Conservation (phyloP, 2,113 vertebrate genomes). For the Siniperca knerii region DNA sequence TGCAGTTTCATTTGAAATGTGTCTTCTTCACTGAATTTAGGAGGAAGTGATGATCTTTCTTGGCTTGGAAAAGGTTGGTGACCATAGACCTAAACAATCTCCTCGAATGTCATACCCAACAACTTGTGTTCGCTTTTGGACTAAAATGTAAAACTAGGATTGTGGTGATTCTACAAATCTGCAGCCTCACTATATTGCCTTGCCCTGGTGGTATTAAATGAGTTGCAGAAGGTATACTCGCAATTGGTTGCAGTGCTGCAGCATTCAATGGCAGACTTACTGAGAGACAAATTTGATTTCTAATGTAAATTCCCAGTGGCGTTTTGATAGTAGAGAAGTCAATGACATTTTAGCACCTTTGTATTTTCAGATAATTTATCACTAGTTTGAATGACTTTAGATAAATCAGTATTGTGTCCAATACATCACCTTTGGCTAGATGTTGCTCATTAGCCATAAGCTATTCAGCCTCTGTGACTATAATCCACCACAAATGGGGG, state of each 20-base stretch:
- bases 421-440: not conserved
- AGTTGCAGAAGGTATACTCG: not conserved
- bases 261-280: not conserved
- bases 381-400: slow-evolving; percentile 2
- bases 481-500: slow-evolving; percentile 17
- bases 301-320: not conserved
- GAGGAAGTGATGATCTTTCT: not conserved
- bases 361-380: not conserved
- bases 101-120: not conserved
- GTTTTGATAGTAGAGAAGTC: not conserved
- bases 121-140: not conserved
- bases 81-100: not conserved
- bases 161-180: not conserved
- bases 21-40: not conserved
- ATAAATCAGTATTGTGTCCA: not conserved
- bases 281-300: not conserved
- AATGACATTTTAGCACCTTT: not conserved
- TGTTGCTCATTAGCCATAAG: slow-evolving; percentile 10
- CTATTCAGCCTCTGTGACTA: slow-evolving; percentile 7
- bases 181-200: not conserved
- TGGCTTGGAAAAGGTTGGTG: not conserved
- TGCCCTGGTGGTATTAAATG: not conserved
- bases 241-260: not conserved
- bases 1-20: not conserved
- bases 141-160: not conserved